Base-by-base conservation (phyloP, 2,797 vertebrate species). In the Ctenopoma kingsleyae region DNA sequence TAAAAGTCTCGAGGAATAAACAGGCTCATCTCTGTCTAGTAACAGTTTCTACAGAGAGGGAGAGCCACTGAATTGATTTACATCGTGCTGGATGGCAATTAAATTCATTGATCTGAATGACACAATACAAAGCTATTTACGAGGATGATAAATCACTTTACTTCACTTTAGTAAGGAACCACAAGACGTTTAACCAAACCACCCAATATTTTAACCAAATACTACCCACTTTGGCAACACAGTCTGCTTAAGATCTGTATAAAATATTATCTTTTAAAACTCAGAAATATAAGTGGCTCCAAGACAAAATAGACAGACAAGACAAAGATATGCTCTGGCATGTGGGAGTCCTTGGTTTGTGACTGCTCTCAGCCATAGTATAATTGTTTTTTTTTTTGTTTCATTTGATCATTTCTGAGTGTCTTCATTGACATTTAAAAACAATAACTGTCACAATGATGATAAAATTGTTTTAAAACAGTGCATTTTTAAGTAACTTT, bases 11-110 rank as follows among this genome's bases (percentile, higher is more conserved):
- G 13, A 40, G 54, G 36, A 65, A 58, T 68, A 56, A 49, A 50
- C 56, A 22, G 54, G 57, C 52, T 63, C 30, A 52, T 82, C 71
- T 78, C 25, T 23, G 51, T 81, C 67, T 51, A 78, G 54, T 50
- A 40, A 32, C 53, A 54, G 59, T 5, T 55, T 30, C 27, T 30
- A 30, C 27, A 30, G n/a, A 3, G 10, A 19, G 38, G 1, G 13
- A 20, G 9, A 53, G 4, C 52, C 5, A 50, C 8, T 32, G 46
- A 44, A 47, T 10, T 60, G 3, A 30, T 50, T 3, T 58, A 12
- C 17, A 20, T 25, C 38, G 11, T 15, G 23, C 11, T 67, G 47
- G 46, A 17, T 47, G 1, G 48, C 12, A 48, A 27, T 46, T 60
- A 6, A 44, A 27, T 60, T n/a, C 70, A 74, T 8, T 30, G 40